Percentiles rank a stretch among this genome's conserved stretches.
Conservation (phyloP, 2,113 vertebrate genomes). For the Electrona antarctica region DNA sequence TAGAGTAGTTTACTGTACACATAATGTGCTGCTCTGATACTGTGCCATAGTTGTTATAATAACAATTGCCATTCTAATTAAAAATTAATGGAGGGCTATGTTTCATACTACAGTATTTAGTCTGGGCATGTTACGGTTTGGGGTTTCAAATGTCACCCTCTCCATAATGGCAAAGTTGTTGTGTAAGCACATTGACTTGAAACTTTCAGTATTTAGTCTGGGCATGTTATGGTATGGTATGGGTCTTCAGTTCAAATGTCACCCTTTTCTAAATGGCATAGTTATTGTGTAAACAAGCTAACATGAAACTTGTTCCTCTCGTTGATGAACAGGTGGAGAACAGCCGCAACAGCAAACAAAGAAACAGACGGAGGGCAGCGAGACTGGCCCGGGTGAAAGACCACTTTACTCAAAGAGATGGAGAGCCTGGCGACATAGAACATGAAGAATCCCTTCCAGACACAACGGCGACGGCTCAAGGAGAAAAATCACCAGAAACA, state of each 20-base stretch:
- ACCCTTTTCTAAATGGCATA: constrained; percentile 8
- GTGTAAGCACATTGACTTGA: constrained; percentile 12
- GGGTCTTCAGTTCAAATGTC: constrained; percentile 10
- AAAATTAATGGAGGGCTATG: not conserved
- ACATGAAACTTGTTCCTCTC: constrained; percentile 28
- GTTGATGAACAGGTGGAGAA: constrained; percentile 67
- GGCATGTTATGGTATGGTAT: not conserved
- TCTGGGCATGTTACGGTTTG: not conserved
- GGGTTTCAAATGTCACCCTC: constrained; percentile 21
- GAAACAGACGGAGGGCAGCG: constrained; percentile 59
- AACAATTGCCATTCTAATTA: not conserved
- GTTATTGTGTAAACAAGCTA: constrained; percentile 3
- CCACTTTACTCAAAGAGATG: constrained; percentile 53
- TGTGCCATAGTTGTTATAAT: not conserved
- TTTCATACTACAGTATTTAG: not conserved
- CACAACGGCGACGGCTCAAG: constrained; percentile 3
- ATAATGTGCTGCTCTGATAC: not conserved
- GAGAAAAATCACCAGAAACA: constrained; percentile 12
- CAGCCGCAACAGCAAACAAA: constrained; percentile 47
- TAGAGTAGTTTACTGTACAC: too few species aligned
- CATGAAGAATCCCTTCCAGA: constrained; percentile 25
- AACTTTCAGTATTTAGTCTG: not conserved
- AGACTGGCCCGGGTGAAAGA: constrained; percentile 63
- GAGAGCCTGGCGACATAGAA: constrained; percentile 3
- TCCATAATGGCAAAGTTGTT: constrained; percentile 4